A percentile compares a stretch with the other conserved stretches of the same genome.
Conservation (phyloP, 2,797 vertebrate species). For the Girardinus metallicus region DNA sequence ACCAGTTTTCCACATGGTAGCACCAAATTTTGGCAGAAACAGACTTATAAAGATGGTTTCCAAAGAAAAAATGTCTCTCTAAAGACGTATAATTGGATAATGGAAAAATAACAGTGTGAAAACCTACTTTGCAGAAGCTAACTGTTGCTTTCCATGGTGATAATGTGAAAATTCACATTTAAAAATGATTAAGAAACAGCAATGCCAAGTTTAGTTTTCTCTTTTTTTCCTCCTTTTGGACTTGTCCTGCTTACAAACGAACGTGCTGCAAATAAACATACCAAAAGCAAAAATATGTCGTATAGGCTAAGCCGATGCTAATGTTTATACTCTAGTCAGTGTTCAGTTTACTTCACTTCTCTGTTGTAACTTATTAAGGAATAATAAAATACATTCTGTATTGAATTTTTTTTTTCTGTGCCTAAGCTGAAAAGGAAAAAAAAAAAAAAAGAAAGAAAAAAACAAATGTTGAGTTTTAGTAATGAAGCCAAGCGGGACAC, state of each 20-base stretch:
- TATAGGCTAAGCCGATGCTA: not conserved
- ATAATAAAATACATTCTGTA: not conserved
- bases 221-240: not conserved
- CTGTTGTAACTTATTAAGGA: not conserved
- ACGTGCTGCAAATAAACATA: not conserved
- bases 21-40: not conserved
- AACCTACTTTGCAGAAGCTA: not conserved
- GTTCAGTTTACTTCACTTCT: not conserved
- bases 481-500: not conserved
- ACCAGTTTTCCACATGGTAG: not conserved
- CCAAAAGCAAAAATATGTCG: not conserved
- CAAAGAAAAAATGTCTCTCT: not conserved
- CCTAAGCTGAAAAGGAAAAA: not conserved
- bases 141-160: not conserved
- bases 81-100: not conserved
- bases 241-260: not conserved
- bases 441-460: not conserved
- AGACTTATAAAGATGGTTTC: not conserved
- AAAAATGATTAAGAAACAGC: no score
- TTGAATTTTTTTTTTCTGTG: not conserved
- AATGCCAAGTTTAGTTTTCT: not conserved
- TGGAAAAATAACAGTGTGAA: not conserved
- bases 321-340: not conserved
- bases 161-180: not conserved
- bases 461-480: not conserved